A percentile compares a stretch with the other conserved stretches of the same genome.
Conservation (phyloP, 2,113 vertebrate species). For the Stictonetta naevosa region DNA sequence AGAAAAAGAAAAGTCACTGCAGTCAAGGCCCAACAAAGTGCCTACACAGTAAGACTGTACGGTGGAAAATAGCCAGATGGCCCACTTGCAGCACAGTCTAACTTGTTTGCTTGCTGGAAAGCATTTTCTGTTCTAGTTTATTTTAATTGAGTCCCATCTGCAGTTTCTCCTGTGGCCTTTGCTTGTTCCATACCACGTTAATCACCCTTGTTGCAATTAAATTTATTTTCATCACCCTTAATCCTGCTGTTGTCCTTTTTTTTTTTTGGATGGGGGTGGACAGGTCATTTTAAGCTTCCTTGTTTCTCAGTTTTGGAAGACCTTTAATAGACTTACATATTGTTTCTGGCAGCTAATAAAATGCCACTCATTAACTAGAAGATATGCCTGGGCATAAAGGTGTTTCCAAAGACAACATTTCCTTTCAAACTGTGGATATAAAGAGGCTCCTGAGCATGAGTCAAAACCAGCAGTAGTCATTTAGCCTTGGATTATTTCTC, state of each 20-base stretch:
- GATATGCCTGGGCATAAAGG: not conserved
- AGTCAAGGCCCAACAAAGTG: constrained; percentile 22
- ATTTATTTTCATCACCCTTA: constrained; percentile 12
- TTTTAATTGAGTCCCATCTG: constrained; percentile 34
- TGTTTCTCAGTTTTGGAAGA: constrained; percentile 4
- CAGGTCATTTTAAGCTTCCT: not conserved
- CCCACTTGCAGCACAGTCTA: not conserved
- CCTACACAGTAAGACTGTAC: not conserved
- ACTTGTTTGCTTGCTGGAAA: constrained; percentile 36
- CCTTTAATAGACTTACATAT: not conserved
- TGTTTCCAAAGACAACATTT: constrained; percentile 54
- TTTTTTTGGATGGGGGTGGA: not conserved
- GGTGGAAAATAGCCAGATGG: constrained; percentile 10
- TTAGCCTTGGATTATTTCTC: not conserved
- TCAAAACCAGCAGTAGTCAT: not conserved
- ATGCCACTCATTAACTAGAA: constrained; percentile 15
- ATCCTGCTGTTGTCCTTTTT: not conserved
- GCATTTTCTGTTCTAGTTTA: constrained; percentile 8
- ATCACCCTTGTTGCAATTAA: constrained; percentile 14
- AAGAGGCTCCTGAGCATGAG: not conserved
- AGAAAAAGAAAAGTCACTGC: not conserved
- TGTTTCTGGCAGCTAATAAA: constrained; percentile 34
- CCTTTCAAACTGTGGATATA: not conserved
- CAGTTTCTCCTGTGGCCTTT: constrained; percentile 38
- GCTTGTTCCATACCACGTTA: constrained; percentile 19